Evolutionary conservation across 2,113 vertebrate genomes (phyloP), one percentile per base, ranked within the genome.

Genomic region (Sebastes fasciatus): DNA sequence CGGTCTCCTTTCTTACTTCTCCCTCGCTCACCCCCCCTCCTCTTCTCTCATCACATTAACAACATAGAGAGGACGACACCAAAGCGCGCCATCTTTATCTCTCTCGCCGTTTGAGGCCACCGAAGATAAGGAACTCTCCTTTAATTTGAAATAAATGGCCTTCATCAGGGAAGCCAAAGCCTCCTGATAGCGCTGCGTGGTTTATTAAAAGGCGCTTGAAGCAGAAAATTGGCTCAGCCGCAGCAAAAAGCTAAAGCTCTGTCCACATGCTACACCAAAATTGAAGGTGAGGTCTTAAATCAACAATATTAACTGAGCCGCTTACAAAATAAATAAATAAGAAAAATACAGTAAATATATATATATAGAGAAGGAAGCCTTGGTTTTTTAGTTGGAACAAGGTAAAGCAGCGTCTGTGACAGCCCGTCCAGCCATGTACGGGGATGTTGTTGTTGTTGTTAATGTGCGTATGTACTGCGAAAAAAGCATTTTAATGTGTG

Each of bases 121-220:
- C 13, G 5, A 74, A 91, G 95, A 96, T 95, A 96, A 95, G 95
- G 85, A 95, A 93, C 93, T 94, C 85, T 88, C 84, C 90, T 94
- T 95, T 95, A 94, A 95, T 95, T 95, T 94, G 92, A 94, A 96
- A 95, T 95, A 95, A 95, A 95, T 93, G 91, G 91, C 92, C 94
- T 95, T 94, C 92, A 94, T 94, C 93, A 93, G 89, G 87, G 89
- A 90, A 90, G 85, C 80, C 82, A 88, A 86, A 89, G 91, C 74
- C 84, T 87, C 86, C 89, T 80, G 92, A 95, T 94, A 95, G 92
- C 63, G 74, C 74, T 46, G 77, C 66, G 80, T 79, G 91, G 88
- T 92, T 94, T 95, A 95, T 95, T 95, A 96, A 94, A 34, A 94
- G 93, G 89, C 80, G 93, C 91, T 88, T 94, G 93, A 92, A 94